These are phyloP conservation scores for Amphipoea oculea DNA, from an alignment of 2,888 invertebrate genomes.

Conservation along the genomic window DNA sequence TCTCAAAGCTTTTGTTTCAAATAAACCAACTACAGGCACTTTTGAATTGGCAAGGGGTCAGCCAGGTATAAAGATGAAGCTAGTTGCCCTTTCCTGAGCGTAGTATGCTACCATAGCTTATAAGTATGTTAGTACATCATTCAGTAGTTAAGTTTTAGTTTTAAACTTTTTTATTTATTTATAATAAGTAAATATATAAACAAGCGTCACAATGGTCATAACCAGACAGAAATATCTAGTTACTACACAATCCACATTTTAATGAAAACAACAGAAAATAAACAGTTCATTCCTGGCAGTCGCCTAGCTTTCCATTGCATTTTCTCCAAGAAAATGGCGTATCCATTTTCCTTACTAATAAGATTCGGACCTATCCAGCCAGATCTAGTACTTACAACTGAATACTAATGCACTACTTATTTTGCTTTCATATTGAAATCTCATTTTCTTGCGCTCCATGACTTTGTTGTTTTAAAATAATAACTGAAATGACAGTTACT, in stretches of 20 bases:
- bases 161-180: no score
- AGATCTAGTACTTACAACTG: slow-evolving; percentile 54
- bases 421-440: slow-evolving; percentile 56
- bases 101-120: no score
- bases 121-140: no score
- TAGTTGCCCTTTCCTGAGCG: no score
- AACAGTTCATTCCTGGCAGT: slow-evolving; percentile 25
- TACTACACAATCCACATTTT: slow-evolving; percentile 25
- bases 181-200: background rate
- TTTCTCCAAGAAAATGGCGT: slow-evolving; percentile 49
- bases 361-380: slow-evolving; percentile 56
- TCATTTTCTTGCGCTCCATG: slow-evolving; percentile 51
- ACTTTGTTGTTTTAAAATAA: slow-evolving; percentile 55
- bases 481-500: slow-evolving; percentile 34
- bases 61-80: no score
- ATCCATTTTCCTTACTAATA: slow-evolving; percentile 61
- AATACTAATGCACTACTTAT: slow-evolving; percentile 65
- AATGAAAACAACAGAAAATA: slow-evolving; percentile 34
- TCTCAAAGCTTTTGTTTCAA: background rate
- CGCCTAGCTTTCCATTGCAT: slow-evolving; percentile 38
- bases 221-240: slow-evolving; percentile 17
- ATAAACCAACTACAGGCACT: no score
- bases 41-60: no score
- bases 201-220: background rate
- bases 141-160: no score